phyloP scores from a whole-genome alignment of 2,888 invertebrate genomes.

The Syritta pipiens region DNA sequence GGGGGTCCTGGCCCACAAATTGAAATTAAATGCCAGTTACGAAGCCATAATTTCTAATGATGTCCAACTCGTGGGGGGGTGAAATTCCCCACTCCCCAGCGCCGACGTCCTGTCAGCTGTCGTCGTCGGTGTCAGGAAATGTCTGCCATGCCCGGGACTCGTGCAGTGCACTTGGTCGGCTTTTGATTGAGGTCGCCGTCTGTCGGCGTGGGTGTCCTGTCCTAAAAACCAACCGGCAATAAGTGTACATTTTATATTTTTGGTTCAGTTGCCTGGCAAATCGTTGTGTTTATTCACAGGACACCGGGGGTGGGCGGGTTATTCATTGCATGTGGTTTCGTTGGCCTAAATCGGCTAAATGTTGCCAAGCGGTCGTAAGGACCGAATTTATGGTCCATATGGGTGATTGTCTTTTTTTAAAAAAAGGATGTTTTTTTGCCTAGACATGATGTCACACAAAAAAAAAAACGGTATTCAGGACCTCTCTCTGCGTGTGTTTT shows the following conservation, averaged over 20 bases:
- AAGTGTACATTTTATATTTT: background rate
- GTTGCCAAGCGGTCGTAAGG: background rate
- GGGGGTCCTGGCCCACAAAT: constrained; percentile 28
- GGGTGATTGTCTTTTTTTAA: background rate
- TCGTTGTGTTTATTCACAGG: background rate
- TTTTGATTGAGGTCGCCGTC: constrained; percentile 24
- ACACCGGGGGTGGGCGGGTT: background rate
- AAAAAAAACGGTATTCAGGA: too few relatives aligned
- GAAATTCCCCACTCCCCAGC: background rate
- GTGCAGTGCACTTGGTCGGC: constrained; percentile 32
- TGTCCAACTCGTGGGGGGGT: constrained; percentile 4
- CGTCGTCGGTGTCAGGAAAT: constrained; percentile 41
- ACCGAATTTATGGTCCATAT: constrained; percentile 13
- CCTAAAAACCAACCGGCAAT: background rate
- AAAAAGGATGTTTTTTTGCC: background rate
- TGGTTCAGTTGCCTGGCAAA: background rate
- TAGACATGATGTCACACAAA: background rate
- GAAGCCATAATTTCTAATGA: constrained; percentile 61
- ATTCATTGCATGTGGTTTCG: constrained; percentile 5
- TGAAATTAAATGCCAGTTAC: constrained; percentile 65
- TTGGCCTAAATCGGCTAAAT: constrained; percentile 12
- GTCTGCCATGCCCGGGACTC: constrained; percentile 14
- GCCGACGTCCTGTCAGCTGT: constrained; percentile 22
- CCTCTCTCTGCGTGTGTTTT: too few relatives aligned
- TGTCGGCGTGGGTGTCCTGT: background rate